Percentiles rank a stretch among this genome's conserved stretches.
Conservation (phyloP, 2,113 vertebrate genomes). For the Hydrolagus affinis region DNA sequence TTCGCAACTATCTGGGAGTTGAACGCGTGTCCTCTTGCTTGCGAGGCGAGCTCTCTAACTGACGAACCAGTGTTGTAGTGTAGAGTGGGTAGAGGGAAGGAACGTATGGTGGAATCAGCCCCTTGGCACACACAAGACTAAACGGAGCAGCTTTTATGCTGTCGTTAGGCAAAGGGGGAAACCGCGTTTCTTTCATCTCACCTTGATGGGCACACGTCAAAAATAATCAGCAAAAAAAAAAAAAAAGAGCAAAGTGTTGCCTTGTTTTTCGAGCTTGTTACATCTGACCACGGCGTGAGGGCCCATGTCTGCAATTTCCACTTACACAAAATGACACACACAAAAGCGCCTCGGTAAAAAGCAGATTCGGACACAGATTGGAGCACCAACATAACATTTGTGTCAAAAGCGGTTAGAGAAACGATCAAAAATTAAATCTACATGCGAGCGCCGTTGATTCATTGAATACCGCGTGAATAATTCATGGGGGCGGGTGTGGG, state of each 20-base stretch:
- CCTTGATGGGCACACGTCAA: neutral
- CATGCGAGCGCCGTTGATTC: neutral
- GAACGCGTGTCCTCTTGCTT: too few relatives aligned
- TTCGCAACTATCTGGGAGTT: too few relatives aligned
- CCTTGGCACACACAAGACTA: neutral
- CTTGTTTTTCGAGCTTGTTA: neutral
- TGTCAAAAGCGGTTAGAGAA: neutral
- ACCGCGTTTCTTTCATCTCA: neutral
- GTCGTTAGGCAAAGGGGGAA: neutral
- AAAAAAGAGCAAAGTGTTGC: neutral
- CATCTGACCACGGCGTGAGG: neutral
- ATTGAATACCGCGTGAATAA: slow-evolving; percentile 16
- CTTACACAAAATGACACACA: neutral
- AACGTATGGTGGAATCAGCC: neutral
- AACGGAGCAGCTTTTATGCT: neutral
- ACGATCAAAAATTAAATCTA: slow-evolving; percentile 28
- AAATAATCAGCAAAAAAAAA: neutral
- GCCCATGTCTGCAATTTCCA: neutral
- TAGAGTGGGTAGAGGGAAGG: too few relatives aligned
- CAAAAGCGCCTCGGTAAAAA: neutral
- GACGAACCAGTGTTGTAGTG: neutral
- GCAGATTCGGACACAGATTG: neutral
- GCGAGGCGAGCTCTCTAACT: neutral
- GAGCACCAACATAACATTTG: slow-evolving; percentile 6
- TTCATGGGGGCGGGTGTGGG: too few relatives aligned